These are phyloP conservation scores for Holocentrus rufus DNA, from an alignment of 2,797 vertebrate genomes.

Conservation along the genomic window DNA sequence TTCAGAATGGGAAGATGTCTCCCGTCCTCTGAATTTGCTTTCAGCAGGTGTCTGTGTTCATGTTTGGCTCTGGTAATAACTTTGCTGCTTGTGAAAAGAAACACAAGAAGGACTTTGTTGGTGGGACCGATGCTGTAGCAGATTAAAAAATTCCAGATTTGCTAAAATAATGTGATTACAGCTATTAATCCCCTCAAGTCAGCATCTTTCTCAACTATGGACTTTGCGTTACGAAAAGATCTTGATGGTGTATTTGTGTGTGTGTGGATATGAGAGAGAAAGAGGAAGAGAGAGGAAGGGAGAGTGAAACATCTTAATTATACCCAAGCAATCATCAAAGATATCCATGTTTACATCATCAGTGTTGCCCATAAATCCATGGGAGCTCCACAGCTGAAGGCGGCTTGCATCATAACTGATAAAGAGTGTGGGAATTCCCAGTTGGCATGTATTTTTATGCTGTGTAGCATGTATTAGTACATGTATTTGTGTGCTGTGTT, in stretches of 20 bases:
- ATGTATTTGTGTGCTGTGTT: not conserved
- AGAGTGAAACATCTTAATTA: not conserved
- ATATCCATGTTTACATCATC: not conserved
- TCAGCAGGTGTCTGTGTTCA: too few relatives aligned
- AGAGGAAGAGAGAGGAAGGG: too few relatives aligned
- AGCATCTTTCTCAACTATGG: not conserved
- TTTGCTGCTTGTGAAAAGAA: not conserved
- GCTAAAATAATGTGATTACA: not conserved
- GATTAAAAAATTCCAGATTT: not conserved
- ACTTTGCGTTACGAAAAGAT: too few relatives aligned
- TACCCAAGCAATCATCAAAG: not conserved
- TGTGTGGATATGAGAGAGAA: too few relatives aligned
- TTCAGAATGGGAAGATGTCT: too few relatives aligned
- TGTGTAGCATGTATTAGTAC: not conserved
- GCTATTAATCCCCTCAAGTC: not conserved
- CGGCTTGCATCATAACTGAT: conserved; percentile 37
- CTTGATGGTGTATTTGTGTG: too few relatives aligned
- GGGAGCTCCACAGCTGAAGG: not conserved
- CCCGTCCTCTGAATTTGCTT: too few relatives aligned
- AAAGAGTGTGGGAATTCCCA: conserved; percentile 53
- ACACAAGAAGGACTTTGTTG: not conserved
- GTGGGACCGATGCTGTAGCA: not conserved
- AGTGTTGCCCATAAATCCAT: not conserved
- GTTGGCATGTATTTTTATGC: conserved; percentile 18
- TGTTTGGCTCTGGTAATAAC: too few relatives aligned